Conservation (phyloP, 2,113 vertebrate species). For the Mustelus asterias region DNA sequence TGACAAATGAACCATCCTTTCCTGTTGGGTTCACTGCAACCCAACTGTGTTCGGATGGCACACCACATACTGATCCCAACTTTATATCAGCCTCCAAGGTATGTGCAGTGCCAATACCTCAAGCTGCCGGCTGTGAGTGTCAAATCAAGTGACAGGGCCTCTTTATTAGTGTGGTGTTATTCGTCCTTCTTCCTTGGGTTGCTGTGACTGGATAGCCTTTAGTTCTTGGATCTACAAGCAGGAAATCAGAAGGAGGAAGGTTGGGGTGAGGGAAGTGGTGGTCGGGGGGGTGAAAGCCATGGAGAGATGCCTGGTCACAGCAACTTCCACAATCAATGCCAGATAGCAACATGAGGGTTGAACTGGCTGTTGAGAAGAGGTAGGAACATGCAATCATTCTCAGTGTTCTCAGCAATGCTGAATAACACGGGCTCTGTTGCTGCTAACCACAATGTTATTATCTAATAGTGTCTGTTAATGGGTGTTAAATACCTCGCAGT, state of each 20-base stretch:
- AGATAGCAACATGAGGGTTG: background rate
- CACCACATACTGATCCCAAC: background rate
- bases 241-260: background rate
- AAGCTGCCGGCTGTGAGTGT: background rate
- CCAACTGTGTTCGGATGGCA: too few species aligned
- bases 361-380: background rate
- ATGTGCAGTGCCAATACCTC: background rate
- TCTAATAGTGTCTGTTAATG: too few species aligned
- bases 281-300: background rate
- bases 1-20: too few species aligned
- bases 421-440: background rate
- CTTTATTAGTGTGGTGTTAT: background rate
- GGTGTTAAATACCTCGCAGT: too few species aligned
- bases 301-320: background rate
- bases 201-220: too few species aligned
- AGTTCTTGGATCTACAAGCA: background rate
- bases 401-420: background rate
- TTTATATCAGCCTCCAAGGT: background rate
- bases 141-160: background rate
- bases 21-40: too few species aligned
- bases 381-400: background rate
- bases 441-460: background rate
- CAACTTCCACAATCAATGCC: background rate
- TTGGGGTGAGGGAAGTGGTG: background rate
- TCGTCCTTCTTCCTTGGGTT: background rate